Evolutionary conservation across 1,140 invertebrate species (phyloP).

Genomic region (Melitaea cinxia): DNA sequence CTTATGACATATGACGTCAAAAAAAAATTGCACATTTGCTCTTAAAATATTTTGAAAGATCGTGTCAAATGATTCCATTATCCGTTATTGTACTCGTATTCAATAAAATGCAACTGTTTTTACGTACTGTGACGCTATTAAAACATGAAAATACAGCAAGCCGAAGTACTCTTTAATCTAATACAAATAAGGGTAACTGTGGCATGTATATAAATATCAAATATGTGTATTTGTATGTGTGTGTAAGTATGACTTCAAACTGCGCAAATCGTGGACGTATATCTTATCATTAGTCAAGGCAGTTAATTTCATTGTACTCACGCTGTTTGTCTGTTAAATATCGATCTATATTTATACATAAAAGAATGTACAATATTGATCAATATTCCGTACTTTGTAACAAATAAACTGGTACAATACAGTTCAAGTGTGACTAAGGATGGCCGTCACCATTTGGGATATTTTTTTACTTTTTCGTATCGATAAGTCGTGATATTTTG

Average conservation of each 20-base stretch:
- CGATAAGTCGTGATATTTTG: neutral
- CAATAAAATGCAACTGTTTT: slow-evolving; percentile 47
- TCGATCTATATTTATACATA: too few relatives aligned
- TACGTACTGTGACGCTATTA: slow-evolving; percentile 42
- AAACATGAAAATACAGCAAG: slow-evolving; percentile 8
- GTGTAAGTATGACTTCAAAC: slow-evolving; percentile 3
- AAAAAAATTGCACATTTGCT: slow-evolving; percentile 52
- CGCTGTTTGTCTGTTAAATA: slow-evolving; percentile 18
- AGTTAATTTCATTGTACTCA: slow-evolving; percentile 45
- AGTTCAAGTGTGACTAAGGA: neutral
- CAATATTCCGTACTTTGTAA: neutral
- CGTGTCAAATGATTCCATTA: slow-evolving; percentile 73
- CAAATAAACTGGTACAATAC: neutral
- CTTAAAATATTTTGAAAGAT: slow-evolving; percentile 71
- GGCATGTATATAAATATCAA: neutral
- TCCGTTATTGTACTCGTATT: slow-evolving; percentile 52
- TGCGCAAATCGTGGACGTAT: slow-evolving; percentile 56
- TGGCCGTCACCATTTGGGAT: neutral
- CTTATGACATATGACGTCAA: slow-evolving; percentile 31
- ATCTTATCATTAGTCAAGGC: slow-evolving; percentile 69
- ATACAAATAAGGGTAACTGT: neutral
- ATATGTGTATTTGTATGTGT: too few relatives aligned
- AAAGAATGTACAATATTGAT: too few relatives aligned
- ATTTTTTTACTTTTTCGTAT: neutral
- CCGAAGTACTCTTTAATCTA: slow-evolving; percentile 11